Percentiles rank a stretch among this genome's conserved stretches.
Conservation (phyloP, 2,113 vertebrate species). For the Machaerirhynchus nigripectus region DNA sequence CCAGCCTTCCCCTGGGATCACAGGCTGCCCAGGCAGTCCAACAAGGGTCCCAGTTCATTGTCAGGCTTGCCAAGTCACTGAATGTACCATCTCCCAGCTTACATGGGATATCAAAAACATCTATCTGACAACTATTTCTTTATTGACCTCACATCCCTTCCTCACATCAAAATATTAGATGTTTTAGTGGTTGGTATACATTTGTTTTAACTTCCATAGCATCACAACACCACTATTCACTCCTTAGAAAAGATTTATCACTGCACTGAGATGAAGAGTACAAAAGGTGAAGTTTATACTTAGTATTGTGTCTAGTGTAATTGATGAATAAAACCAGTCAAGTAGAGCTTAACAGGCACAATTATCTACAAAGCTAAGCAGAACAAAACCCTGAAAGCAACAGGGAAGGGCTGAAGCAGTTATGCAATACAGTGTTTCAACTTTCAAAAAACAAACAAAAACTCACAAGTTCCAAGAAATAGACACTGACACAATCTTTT, state of each 20-base stretch:
- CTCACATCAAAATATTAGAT: not conserved
- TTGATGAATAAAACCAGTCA: not conserved
- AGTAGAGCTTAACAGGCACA: not conserved
- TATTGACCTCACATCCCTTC: not conserved
- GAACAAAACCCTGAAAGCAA: not conserved
- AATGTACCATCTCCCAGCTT: not conserved
- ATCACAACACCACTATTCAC: not conserved
- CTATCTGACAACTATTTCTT: not conserved
- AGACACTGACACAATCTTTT: not conserved
- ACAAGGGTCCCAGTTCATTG: not conserved
- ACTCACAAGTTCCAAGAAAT: not conserved
- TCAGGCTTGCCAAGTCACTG: not conserved
- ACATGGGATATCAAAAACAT: not conserved
- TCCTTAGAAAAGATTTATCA: not conserved
- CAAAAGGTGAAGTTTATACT: not conserved
- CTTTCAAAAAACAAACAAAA: not conserved
- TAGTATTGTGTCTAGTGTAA: not conserved
- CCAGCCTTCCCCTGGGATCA: not conserved
- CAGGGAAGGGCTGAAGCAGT: not conserved
- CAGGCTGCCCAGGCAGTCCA: not conserved
- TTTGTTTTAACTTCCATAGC: not conserved
- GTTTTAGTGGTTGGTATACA: not conserved
- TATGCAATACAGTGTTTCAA: not conserved
- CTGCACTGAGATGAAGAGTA: not conserved
- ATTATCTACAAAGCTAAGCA: not conserved